Conservation (phyloP, 2,888 invertebrate species). For the Drosophila neonasuta region DNA sequence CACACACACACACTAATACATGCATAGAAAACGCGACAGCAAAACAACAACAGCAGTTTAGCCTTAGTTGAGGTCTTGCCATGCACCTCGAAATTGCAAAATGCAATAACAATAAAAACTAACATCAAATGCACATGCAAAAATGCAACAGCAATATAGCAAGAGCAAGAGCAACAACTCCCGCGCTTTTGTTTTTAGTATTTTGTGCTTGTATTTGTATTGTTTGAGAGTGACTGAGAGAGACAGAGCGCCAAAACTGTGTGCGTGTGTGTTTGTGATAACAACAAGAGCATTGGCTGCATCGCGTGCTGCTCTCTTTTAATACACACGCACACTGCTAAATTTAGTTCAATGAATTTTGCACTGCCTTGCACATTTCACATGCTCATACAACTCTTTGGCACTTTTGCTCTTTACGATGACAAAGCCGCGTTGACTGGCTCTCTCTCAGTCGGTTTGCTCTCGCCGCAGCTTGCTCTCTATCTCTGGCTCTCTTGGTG, state of each 20-base stretch:
- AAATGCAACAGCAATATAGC: constrained; percentile 53
- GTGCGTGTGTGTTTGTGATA: not conserved
- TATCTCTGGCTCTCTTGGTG: constrained; percentile 17
- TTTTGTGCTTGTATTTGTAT: constrained; percentile 18
- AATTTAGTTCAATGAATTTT: constrained; percentile 74
- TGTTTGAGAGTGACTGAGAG: constrained; percentile 19
- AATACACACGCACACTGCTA: constrained; percentile 49
- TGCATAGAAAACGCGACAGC: constrained; percentile 20
- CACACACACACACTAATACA: constrained; percentile 24
- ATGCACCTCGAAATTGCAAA: constrained; percentile 73
- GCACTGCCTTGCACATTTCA: constrained; percentile 31
- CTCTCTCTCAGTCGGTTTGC: constrained; percentile 15
- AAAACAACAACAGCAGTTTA: constrained; percentile 53
- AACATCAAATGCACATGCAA: constrained; percentile 59
- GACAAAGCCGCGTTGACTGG: constrained; percentile 2
- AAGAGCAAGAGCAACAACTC: constrained; percentile 58
- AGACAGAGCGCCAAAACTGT: not conserved
- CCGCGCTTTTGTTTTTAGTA: constrained; percentile 67
- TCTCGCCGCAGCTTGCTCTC: constrained; percentile 12
- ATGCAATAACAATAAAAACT: constrained; percentile 61
- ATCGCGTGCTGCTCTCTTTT: constrained; percentile 45
- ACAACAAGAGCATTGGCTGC: constrained; percentile 13
- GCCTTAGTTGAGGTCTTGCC: constrained; percentile 76
- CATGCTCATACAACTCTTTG: constrained; percentile 35
- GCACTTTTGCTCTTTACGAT: constrained; percentile 46